Percentiles rank a stretch among this genome's conserved stretches.
These are phyloP conservation scores for Charina bottae DNA, from an alignment of 2,113 vertebrate genomes.

Conservation along the genomic window DNA sequence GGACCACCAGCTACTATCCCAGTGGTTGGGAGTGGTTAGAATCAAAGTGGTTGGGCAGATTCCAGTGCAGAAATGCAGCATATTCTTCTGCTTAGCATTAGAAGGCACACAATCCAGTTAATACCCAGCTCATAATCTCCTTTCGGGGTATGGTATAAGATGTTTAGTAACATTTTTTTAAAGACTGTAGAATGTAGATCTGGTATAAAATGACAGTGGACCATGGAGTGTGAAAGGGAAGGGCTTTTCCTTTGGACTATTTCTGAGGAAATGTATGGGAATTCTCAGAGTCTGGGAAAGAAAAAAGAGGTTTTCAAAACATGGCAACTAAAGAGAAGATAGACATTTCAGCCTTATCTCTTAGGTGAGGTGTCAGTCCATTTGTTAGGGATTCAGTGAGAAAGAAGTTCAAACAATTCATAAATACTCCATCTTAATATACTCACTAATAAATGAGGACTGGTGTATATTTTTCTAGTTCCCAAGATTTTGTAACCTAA, in stretches of 20 bases:
- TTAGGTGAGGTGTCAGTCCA: neutral
- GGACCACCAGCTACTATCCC: neutral
- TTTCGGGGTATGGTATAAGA: neutral
- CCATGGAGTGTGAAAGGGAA: neutral
- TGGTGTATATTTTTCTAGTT: neutral
- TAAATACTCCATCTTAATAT: neutral
- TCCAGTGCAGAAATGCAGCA: neutral
- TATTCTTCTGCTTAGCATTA: neutral
- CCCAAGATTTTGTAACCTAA: neutral
- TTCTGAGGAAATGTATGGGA: too few relatives aligned
- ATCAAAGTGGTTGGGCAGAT: neutral
- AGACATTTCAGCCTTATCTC: neutral
- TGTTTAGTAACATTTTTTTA: neutral
- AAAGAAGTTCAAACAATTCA: neutral
- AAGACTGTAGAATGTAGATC: neutral
- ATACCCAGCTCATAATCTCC: neutral
- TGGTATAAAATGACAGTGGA: neutral
- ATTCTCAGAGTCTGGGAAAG: neutral
- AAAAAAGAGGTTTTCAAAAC: neutral
- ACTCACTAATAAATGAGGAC: neutral
- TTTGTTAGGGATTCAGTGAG: neutral
- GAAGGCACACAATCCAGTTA: neutral
- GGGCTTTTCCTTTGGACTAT: neutral
- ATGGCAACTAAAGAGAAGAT: neutral
- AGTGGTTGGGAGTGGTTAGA: neutral